These are phyloP conservation scores for Paramuricea clavata DNA, from an alignment of 92 coral and sea anemone species.

Conservation along the genomic window DNA sequence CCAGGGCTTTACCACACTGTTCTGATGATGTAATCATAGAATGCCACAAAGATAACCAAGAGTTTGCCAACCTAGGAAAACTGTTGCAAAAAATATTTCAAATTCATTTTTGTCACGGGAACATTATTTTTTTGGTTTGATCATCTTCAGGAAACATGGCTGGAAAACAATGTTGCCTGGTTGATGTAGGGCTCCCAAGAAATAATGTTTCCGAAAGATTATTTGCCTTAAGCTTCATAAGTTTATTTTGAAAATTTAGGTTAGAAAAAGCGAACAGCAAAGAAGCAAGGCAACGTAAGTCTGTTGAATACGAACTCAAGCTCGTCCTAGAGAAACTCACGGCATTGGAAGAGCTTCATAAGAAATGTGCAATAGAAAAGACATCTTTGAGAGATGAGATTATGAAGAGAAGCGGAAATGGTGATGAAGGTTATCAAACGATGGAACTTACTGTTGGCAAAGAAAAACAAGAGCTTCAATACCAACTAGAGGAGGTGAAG, in stretches of 20 bases:
- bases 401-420: not conserved
- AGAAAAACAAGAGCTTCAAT: slow-evolving; percentile 70
- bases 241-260: not conserved
- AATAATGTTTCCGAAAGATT: no score
- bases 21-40: no score
- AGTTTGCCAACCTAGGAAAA: no score
- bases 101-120: no score
- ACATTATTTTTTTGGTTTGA: no score
- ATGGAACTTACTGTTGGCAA: slow-evolving; percentile 41
- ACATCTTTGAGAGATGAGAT: slow-evolving; percentile 65
- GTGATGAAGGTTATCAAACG: slow-evolving; percentile 29
- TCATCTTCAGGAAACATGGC: no score
- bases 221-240: no score
- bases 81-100: no score
- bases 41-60: no score
- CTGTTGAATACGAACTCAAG: slow-evolving; percentile 70
- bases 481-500: slow-evolving; percentile 61
- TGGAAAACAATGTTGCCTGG: no score
- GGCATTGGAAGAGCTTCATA: slow-evolving; percentile 66
- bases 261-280: slow-evolving; percentile 7
- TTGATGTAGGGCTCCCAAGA: no score
- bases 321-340: slow-evolving; percentile 57
- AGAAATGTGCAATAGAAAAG: slow-evolving; percentile 76
- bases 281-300: not conserved
- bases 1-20: no score